Base-by-base conservation (phyloP, 2,888 invertebrate species). In the Philereme vetulata region DNA sequence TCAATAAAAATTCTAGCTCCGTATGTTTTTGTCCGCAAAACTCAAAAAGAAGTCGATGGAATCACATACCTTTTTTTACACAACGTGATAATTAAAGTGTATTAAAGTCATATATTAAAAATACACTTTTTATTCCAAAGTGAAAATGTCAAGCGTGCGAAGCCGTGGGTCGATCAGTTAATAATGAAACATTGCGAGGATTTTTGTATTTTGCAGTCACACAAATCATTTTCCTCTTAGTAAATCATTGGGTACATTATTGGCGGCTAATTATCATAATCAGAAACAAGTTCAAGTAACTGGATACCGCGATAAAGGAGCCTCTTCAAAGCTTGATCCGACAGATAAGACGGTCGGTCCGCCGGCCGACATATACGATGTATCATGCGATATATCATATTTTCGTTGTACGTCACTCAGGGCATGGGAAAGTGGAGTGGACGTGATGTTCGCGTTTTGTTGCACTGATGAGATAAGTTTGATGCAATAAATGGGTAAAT, bases 201-300 rank as follows among this genome's bases (percentile, higher is more conserved):
- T 43, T 9, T 43, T 21, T 45, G 45, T 32, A 8, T 45, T 45
- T 45, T 7, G 32, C 45, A 21, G 6, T 45, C 7, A 32, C 1
- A 38, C 7, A 32, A 21, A 32, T 32, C 0, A 21, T 21, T 6
- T 8, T 44, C 51, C n/a, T 5, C 3, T 42, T 21, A 34, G 10
- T 53, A 36, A 38, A 43, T 11, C 21, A 40, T 33, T 51, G 10
- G 21, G 38, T 9, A 40, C 9, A 6, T n/a, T 48, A 49, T 52
- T 45, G 34, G 33, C 55, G 11, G 56, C 79, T 88, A 89, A 90
- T 88, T 86, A 88, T 76, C 69, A 75, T 90, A 90, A 90, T 90
- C 84, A 88, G 81, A 82, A 88, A 82, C 89, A 86, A 81, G 87
- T 88, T 88, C 79, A 77, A 52, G 86, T 82, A 87, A 88, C 83